Base-by-base conservation (phyloP, 2,113 vertebrate species). In the Leptocoma aspasia region DNA sequence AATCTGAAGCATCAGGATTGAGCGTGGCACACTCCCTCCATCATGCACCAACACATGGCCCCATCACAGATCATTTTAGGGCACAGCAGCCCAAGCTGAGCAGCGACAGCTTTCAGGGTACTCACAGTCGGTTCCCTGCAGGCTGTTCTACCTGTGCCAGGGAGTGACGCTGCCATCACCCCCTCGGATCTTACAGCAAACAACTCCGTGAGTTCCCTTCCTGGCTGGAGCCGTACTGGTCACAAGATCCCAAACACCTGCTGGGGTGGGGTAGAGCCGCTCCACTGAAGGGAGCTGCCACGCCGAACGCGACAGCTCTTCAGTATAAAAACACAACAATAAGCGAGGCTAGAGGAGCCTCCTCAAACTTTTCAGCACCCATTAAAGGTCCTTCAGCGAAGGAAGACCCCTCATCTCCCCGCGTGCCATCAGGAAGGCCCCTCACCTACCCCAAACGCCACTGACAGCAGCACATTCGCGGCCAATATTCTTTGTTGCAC, bases 351-450 rank as follows among this genome's bases (percentile, higher is more conserved):
- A 13, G 82, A 84, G 28, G 14, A 82, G 69, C 69, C 54, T 35
- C 54, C 83, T 71, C 78, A 72, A 97, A 96, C 94, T 91, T 96
- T 84, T 39, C 4, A 78, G 57, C 89, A 82, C 18, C 52, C 71
- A 2, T 66, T 21, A 5, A 80, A 42, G 70, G 57, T 35, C 41
- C n/a, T 57, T 5, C 28, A 24, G 53, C 2, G 1, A 68, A 11
- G 61, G 23, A 27, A 71, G 49, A 31, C 57, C 45, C 56, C 49
- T 69, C 64, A 16, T 10, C 39, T 20, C 27, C 14, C 56, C 24
- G n/a, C 13, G 59, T 15, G 39, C 18, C 42, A 4, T 2, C 79
- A 9, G 5, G 14, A 22, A 68, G 77, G 79, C 53, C 88, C 45
- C 61, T 41, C 44, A 10, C 9, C 78, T 15, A 61, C 9, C 83